Evolutionary conservation across 23 tunicate species (phyloP), one percentile per base, ranked within the genome.

Genomic region (Styela plicata): DNA sequence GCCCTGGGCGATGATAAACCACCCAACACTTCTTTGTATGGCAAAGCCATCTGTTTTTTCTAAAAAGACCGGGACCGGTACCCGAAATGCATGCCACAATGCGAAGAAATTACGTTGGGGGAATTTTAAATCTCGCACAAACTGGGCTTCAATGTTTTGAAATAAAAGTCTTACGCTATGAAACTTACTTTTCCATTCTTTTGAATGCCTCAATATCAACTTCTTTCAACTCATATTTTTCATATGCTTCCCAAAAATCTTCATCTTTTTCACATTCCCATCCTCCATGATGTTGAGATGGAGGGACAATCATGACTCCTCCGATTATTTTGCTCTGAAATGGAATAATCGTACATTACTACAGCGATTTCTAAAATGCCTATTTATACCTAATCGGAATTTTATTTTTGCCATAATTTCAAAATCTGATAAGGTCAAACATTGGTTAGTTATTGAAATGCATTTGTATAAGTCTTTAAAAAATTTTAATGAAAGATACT

Each of bases 251-350:
- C 88, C 86, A 83, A 81, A 84, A 91, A 24, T 88, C 89, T 2
- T 84, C 91, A 74, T 87, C 91, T 69, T 63, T 66, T 61, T 63
- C 84, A 27, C 81, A 80, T 63, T 84, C 83, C 97, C 91, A 87
- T 13, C 97, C 97, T 36, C 77, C 33, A 13, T 87, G 88, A 65
- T 87, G 86, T 30, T 67, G 62, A 22, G 97, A 79, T 66, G 97
- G 97, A 57, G 88, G 91, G 3, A 87, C 86, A 73, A 91, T 84
- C 83, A 91, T 36, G n/a, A 87, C 97, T 28, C 97, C 97, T 31
- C 97, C 97, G 25, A 91, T 79, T 2, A 91, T 53, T 67, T 73
- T 53, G 1, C 22, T 76, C 81, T 71, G 35, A 3, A 71, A 19
- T 71, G 35, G 34, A 71, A 68, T 21, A 18, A 21, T 16, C 28